Percentiles rank a stretch among this genome's conserved stretches.
Conservation (phyloP, 2,113 vertebrate species). For the Muntiacus muntjak region DNA sequence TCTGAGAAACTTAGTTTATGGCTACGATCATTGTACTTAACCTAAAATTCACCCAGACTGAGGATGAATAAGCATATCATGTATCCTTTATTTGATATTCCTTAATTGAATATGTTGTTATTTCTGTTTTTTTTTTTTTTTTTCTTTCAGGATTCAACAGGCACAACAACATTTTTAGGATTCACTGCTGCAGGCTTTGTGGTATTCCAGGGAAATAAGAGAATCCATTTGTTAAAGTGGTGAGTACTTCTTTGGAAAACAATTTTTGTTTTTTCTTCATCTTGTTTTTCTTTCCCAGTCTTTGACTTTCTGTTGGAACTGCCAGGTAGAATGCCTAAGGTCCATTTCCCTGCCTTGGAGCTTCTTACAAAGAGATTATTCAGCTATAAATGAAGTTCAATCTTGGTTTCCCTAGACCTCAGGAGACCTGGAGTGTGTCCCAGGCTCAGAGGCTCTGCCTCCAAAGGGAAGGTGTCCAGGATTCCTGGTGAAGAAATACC, state of each 20-base stretch:
- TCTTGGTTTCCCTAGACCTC: background rate
- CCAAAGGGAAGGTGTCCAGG: background rate
- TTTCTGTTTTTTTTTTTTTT: background rate
- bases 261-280: background rate
- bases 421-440: background rate
- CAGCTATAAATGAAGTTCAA: background rate
- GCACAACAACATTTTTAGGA: conserved; percentile 94
- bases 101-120: background rate
- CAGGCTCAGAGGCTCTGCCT: background rate
- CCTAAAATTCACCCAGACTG: background rate
- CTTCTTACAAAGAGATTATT: conserved; percentile 18
- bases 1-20: background rate
- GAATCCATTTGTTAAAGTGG: conserved; percentile 98
- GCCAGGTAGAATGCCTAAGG: background rate
- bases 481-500: background rate
- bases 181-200: conserved; percentile 97
- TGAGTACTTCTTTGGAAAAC: conserved; percentile 74
- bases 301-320: background rate
- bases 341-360: background rate
- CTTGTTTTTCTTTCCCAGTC: background rate
- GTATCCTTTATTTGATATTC: background rate
- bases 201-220: conserved; percentile 99
- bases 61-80: background rate
- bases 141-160: conserved; percentile 89
- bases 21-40: background rate